These are phyloP conservation scores for Philereme transversata DNA, from an alignment of 2,888 invertebrate genomes.

Conservation along the genomic window DNA sequence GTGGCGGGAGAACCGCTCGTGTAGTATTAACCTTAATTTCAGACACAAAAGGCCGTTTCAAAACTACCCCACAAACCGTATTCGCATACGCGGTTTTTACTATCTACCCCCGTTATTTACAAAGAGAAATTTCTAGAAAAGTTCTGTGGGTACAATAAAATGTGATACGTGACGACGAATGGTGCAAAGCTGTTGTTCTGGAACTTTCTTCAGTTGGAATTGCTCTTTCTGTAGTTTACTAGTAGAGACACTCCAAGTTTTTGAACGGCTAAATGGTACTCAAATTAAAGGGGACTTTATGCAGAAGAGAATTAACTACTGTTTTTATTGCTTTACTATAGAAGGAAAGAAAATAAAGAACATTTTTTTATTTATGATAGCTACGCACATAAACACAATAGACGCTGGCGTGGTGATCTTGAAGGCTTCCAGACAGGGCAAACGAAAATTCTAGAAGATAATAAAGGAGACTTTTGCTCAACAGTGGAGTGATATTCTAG, in stretches of 20 bases:
- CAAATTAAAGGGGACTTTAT: constrained; percentile 15
- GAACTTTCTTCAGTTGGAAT: constrained; percentile 50
- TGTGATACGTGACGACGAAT: constrained; percentile 48
- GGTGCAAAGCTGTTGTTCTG: constrained; percentile 30
- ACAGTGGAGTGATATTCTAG: too few species aligned
- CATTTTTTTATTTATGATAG: too few species aligned
- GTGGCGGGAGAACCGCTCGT: too few species aligned
- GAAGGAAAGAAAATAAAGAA: too few species aligned
- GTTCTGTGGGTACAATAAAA: constrained; percentile 56
- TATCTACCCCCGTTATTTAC: constrained; percentile 41
- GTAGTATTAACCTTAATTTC: too few species aligned
- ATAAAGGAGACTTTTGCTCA: too few species aligned
- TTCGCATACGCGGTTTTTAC: constrained; percentile 10
- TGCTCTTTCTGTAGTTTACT: constrained; percentile 43
- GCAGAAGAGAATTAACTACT: constrained; percentile 4
- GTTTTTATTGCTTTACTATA: background rate
- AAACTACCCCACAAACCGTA: constrained; percentile 21
- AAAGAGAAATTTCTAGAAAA: constrained; percentile 46
- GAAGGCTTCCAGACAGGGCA: too few species aligned
- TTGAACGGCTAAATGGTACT: constrained; percentile 5
- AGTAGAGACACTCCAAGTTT: constrained; percentile 8
- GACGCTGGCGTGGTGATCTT: too few species aligned
- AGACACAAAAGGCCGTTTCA: constrained; percentile 6
- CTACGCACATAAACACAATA: too few species aligned
- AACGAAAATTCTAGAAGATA: too few species aligned